Evolutionary conservation across 2,113 vertebrate species (phyloP), one percentile per base, ranked within the genome.

Genomic region (Pelodiscus sinensis): DNA sequence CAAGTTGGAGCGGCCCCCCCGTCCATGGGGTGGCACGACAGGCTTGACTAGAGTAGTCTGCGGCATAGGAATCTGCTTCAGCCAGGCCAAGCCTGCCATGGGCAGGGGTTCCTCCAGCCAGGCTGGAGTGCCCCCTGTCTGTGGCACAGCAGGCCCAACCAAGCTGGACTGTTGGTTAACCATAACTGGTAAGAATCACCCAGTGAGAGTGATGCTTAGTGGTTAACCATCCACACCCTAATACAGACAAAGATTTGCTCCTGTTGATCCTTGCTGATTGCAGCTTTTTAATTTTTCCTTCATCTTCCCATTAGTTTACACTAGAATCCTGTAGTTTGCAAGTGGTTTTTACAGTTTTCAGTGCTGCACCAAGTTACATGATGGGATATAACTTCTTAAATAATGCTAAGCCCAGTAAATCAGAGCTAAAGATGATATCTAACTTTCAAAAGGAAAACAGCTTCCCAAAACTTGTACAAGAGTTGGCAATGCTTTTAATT

Each of bases 381-480:
- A 77, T 80, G 19, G 94, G 90, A 56, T 95, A 92, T 90, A 90
- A 95, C 82, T 90, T 93, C 81, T 86, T 81, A 11, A 88, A 87
- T 38, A 81, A 86, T 73, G 90, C 97, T 94, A 97, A 94, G 82
- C 96, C 96, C 93, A 97, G 95, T 97, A 95, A 97, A 97, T 98
- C 97, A 95, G 96, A 93, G 77, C 92, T 93, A 38, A 85, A 93
- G 92, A 96, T 97, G 55, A 97, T 97, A 92, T 88, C 85, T 83
- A 95, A 97, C 96, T 98, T 98, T 95, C 97, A 97, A 92, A 96
- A 95, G 85, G 97, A 97, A 94, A 93, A 87, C 85, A 51, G 96
- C 90, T 97, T 97, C 93, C 96, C 95, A 94, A 94, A 94, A 94
- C 96, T 95, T 95, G 95, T 96, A 92, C 95, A 52, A 82, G 94